phyloP scores from a whole-genome alignment of 2,113 vertebrate species.

The Furnarius figulus region DNA sequence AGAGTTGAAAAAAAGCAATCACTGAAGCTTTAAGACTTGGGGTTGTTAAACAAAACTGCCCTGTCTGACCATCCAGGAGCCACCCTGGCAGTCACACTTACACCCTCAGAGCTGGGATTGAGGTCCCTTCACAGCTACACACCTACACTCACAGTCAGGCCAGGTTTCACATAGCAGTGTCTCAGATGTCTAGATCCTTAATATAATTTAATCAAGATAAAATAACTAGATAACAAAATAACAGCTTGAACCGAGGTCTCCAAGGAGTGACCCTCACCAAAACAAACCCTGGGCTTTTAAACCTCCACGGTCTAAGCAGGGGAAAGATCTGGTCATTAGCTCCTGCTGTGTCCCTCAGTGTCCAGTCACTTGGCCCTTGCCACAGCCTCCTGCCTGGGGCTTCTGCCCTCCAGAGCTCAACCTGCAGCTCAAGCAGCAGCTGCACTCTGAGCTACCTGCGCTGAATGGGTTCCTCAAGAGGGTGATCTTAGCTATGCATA shows the following conservation, averaged over 20 bases:
- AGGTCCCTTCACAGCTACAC: background rate
- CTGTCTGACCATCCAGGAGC: background rate
- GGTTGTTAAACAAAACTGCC: background rate
- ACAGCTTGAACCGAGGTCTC: background rate
- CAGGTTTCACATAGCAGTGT: background rate
- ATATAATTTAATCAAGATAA: background rate
- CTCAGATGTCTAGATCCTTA: background rate
- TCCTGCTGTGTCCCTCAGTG: background rate
- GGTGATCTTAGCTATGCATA: rapidly evolving
- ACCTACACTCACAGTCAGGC: background rate
- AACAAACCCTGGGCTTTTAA: background rate
- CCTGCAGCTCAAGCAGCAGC: background rate
- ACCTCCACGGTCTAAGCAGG: background rate
- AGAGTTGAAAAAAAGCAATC: background rate
- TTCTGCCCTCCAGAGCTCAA: background rate
- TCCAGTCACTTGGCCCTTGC: rapidly evolving
- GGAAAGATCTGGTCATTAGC: no score
- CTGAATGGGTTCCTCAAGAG: background rate
- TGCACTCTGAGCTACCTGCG: background rate
- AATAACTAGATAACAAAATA: background rate
- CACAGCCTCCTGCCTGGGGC: background rate
- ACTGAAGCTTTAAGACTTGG: background rate
- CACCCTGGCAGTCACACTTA: background rate
- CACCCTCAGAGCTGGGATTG: background rate
- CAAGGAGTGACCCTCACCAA: background rate